Conservation (phyloP, 2,113 vertebrate species). For the Ptychochromis oligacanthus region DNA sequence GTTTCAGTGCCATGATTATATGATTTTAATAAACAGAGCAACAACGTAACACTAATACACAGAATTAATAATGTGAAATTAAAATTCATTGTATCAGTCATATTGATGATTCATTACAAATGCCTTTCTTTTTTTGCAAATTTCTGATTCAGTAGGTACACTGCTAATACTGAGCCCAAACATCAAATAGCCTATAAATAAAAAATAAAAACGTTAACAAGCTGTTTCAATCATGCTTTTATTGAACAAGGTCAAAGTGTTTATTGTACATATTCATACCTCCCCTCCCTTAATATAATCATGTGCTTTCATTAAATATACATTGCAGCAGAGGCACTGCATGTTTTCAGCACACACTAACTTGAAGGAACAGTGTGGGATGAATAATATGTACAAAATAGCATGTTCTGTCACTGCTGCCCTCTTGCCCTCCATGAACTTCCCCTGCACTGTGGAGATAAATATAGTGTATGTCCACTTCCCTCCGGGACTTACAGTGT, state of each 20-base stretch:
- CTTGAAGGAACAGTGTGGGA: neutral
- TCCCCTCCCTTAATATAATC: neutral
- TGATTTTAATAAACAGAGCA: neutral
- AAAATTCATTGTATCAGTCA: neutral
- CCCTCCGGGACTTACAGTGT: conserved; percentile 26
- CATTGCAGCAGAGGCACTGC: neutral
- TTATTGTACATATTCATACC: neutral
- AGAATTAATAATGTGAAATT: neutral
- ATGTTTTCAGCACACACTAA: neutral
- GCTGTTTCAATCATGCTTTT: neutral
- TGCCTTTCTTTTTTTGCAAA: neutral
- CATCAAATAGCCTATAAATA: neutral
- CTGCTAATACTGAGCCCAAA: neutral
- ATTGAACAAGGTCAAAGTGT: neutral
- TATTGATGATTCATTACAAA: neutral
- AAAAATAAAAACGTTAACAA: neutral
- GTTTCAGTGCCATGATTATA: neutral
- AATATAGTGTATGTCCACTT: conserved; percentile 44
- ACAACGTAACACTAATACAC: neutral
- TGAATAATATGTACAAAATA: conserved; percentile 36
- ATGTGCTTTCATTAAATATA: neutral
- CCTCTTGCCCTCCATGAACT: conserved; percentile 41
- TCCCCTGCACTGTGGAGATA: conserved; percentile 43
- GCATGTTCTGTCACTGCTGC: conserved; percentile 36
- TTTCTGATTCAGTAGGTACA: neutral